Evolutionary conservation across 2,797 vertebrate genomes (phyloP).

Genomic region (Euphonia xanthogaster): DNA sequence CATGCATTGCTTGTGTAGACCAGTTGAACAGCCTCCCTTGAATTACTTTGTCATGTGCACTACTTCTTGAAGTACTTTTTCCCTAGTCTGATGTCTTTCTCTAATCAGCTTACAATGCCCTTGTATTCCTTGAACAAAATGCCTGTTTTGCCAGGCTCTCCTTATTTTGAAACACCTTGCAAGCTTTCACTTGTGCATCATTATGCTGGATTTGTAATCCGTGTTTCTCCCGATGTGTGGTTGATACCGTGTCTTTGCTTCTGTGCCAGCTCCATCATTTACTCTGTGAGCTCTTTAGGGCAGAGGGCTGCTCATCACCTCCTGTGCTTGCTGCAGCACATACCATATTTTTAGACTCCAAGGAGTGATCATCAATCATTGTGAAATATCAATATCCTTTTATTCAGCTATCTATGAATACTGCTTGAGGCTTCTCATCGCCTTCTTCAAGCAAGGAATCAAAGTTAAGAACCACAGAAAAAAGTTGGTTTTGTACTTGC

Average conservation of each 20-base stretch:
- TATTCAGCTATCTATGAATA: not conserved
- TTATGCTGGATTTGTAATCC: slow-evolving; percentile 43
- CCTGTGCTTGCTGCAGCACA: not conserved
- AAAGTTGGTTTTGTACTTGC: not conserved
- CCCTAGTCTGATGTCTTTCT: not conserved
- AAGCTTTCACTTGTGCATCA: slow-evolving; percentile 52
- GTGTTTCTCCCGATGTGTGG: not conserved
- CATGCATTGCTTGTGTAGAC: not conserved
- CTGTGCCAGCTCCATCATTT: not conserved
- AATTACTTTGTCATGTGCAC: not conserved
- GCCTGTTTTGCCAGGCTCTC: not conserved
- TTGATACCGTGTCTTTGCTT: slow-evolving; percentile 8
- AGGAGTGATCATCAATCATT: not conserved
- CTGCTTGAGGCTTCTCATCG: not conserved
- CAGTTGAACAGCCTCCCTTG: not conserved
- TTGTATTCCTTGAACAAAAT: slow-evolving; percentile 27
- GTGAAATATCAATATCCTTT: not conserved
- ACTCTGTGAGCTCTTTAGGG: not conserved
- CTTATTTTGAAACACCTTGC: slow-evolving; percentile 55
- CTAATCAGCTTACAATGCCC: not conserved
- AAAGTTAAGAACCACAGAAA: not conserved
- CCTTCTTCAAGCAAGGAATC: not conserved
- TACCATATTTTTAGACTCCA: not conserved
- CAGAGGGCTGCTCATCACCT: not conserved
- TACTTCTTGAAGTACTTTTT: not conserved